Base-by-base conservation (phyloP, 2,113 vertebrate genomes). In the Albula glossodonta region DNA sequence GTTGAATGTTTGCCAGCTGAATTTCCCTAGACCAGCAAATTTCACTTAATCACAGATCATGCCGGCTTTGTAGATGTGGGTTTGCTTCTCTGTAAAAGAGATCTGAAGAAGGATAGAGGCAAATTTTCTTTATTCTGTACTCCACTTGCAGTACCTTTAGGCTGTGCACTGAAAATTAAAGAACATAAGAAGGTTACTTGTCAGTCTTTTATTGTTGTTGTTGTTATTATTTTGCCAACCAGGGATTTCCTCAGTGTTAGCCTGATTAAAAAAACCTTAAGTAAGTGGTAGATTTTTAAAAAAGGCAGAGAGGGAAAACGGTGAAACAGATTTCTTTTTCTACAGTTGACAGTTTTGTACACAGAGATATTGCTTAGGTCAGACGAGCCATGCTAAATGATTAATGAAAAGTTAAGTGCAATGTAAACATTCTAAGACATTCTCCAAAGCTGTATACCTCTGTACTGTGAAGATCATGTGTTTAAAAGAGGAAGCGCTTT, bases 1-100 rank as follows among this genome's bases (percentile, higher is more conserved):
- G 74, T 88, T 91, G 91, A 92, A 81, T 88, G 85, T 89, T 91
- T 90, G 91, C 92, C 92, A 93, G 90, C 86, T 90, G 90, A 92
- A 93, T 92, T 93, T 89, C 92, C 90, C 92, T 82, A 11, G 74
- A 87, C 83, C 90, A 57, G 81, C 78, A 86, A 57, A 88, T 83
- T 48, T 82, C 4, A 1, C 22, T 49, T 83, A 82, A 90, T 92
- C 90, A 92, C 90, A 90, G 91, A 91, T 89, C 66, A 86, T 78
- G 78, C 89, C 0, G 8, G 87, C 88, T 93, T 92, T 90, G 90
- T 86, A 89, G 90, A 91, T 89, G 86, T 80, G 84, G 80, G 83
- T 70, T 22, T 31, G 51, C 6, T 77, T 31, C 17, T 83, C 49
- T 6, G n/a, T 8, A 19, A 51, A 51, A 49, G 17, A 25, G 22